A percentile compares a stretch with the other conserved stretches of the same genome.
Conservation (phyloP, 2,113 vertebrate species). For the Recurvirostra avosetta region DNA sequence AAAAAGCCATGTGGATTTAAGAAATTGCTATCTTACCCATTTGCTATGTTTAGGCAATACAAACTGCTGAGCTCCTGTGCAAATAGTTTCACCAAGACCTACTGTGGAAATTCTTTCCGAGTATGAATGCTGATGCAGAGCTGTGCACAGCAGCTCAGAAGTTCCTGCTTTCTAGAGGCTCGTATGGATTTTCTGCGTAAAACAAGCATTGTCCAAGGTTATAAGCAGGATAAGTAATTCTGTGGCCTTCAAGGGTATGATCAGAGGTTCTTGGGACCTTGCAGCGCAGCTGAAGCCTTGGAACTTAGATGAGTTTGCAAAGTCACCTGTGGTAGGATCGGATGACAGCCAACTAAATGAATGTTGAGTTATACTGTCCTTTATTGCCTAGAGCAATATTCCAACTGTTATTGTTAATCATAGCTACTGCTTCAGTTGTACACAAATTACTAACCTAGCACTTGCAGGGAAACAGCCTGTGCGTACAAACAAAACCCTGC, state of each 20-base stretch:
- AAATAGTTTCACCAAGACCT: neutral
- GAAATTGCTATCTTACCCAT: neutral
- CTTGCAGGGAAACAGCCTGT: neutral
- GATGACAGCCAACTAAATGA: neutral
- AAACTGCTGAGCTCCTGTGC: neutral
- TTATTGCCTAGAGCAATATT: neutral
- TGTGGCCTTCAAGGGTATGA: neutral
- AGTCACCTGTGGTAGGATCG: neutral
- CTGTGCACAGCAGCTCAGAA: neutral
- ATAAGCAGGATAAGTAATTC: neutral
- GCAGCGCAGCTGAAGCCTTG: neutral
- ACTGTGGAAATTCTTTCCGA: accelerated
- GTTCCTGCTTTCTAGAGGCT: neutral
- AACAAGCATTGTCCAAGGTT: neutral
- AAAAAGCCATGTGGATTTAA: neutral
- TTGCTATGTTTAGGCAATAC: neutral
- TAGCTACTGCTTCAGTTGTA: neutral
- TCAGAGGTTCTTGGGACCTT: neutral
- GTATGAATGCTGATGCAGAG: neutral
- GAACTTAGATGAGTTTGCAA: neutral
- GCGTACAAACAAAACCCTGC: accelerated
- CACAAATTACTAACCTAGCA: neutral
- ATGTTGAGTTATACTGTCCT: neutral
- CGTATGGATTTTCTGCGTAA: neutral
- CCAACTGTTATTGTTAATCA: neutral